Evolutionary conservation across 30 jellyfish, hydroid and myxozoan genomes (phyloP).

Genomic region (Aurelia aurita): DNA sequence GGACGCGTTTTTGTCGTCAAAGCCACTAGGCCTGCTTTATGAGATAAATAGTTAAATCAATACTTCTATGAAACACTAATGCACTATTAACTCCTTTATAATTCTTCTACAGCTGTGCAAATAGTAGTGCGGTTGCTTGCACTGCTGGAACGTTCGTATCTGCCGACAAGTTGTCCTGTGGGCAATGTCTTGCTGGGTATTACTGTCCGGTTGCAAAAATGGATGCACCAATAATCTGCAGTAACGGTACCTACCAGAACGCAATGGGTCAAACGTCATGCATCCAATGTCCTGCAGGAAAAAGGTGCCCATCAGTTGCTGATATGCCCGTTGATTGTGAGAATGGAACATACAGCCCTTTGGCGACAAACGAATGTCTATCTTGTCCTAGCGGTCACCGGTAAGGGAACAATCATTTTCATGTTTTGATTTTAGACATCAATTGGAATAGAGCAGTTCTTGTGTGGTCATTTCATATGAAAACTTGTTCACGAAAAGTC

Average conservation of each 20-base stretch:
- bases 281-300: slow-evolving; percentile 88
- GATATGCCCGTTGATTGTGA: slow-evolving; percentile 78
- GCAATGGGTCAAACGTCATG: slow-evolving; percentile 75
- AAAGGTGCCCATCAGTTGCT: slow-evolving; percentile 61
- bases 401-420: neutral
- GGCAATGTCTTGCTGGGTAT: slow-evolving; percentile 73
- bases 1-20: too few relatives aligned
- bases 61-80: too few relatives aligned
- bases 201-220: slow-evolving; percentile 70
- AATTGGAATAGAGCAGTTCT: too few relatives aligned
- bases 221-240: slow-evolving; percentile 74
- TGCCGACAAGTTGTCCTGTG: slow-evolving; percentile 53
- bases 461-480: too few relatives aligned
- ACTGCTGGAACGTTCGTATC: slow-evolving; percentile 39
- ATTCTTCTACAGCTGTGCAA: slow-evolving; percentile 59
- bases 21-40: too few relatives aligned
- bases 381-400: slow-evolving; percentile 81
- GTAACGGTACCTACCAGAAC: slow-evolving; percentile 93
- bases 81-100: neutral
- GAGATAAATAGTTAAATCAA: too few relatives aligned
- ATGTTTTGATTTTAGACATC: too few relatives aligned
- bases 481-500: too few relatives aligned
- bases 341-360: slow-evolving; percentile 78
- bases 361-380: slow-evolving; percentile 62
- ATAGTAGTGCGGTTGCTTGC: slow-evolving; percentile 36